These are phyloP conservation scores for Julus scanicus DNA, from an alignment of 2,888 invertebrate species.

Conservation along the genomic window DNA sequence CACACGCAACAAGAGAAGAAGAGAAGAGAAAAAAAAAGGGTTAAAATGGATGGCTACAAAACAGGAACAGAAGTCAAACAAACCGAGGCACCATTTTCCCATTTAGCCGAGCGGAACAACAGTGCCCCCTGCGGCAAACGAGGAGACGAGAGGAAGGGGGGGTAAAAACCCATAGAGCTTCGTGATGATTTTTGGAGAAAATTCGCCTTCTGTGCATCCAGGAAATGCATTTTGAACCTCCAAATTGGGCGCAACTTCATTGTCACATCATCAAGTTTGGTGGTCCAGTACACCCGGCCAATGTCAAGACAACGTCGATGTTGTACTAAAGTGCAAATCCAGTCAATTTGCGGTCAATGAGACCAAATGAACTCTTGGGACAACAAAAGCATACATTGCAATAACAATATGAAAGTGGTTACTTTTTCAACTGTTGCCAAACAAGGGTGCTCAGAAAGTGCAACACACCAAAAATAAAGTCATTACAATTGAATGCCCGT, in stretches of 20 bases:
- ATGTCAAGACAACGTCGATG: too few species aligned
- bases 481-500: too few species aligned
- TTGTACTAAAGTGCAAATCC: too few species aligned
- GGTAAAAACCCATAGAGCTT: background rate
- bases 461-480: too few species aligned
- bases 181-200: background rate
- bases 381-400: too few species aligned
- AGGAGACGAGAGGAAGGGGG: background rate
- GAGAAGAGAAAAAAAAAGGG: background rate
- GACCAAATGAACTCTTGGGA: too few species aligned
- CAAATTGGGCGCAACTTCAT: background rate
- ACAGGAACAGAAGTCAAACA: conserved; percentile 5
- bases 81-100: background rate
- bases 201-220: background rate
- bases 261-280: background rate
- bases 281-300: too few species aligned
- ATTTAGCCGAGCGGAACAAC: conserved; percentile 28
- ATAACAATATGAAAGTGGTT: too few species aligned
- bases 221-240: background rate
- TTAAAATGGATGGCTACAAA: background rate
- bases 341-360: too few species aligned
- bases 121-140: conserved; percentile 4
- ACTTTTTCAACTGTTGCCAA: too few species aligned
- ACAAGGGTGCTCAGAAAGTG: too few species aligned
- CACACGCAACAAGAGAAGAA: background rate